Conservation (phyloP, 2,113 vertebrate genomes). For the Myiozetetes cayanensis region DNA sequence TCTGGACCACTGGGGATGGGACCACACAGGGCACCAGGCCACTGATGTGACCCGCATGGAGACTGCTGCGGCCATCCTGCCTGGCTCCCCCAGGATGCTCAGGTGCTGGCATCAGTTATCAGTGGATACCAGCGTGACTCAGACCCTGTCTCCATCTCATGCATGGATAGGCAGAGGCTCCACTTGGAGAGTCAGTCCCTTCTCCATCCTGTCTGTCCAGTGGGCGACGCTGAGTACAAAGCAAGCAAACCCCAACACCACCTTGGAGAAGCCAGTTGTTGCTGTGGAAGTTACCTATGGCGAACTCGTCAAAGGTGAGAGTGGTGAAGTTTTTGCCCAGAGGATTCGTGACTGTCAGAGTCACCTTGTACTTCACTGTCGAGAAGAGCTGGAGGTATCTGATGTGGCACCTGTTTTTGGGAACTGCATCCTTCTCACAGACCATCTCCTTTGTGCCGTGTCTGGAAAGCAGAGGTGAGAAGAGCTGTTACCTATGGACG, state of each 20-base stretch:
- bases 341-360: conserved; percentile 88
- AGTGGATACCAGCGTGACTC: background rate
- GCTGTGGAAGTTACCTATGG: conserved; percentile 79
- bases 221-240: background rate
- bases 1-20: background rate
- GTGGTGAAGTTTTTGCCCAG: conserved; percentile 84
- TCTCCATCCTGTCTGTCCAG: fast-evolving
- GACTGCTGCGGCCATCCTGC: background rate
- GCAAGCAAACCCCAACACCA: background rate
- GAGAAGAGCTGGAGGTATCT: conserved; percentile 93
- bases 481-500: background rate
- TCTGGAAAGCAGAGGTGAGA: conserved; percentile 60
- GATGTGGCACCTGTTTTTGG: conserved; percentile 94
- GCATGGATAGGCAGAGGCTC: background rate
- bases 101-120: background rate
- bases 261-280: background rate
- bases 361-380: conserved; percentile 89
- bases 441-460: conserved; percentile 87
- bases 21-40: background rate
- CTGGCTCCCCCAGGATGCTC: background rate
- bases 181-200: background rate
- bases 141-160: background rate
- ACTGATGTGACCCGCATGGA: fast-evolving
- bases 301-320: conserved; percentile 88
- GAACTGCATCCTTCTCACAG: conserved; percentile 84